Conservation (phyloP, 2,113 vertebrate genomes). For the Catharus minimus region DNA sequence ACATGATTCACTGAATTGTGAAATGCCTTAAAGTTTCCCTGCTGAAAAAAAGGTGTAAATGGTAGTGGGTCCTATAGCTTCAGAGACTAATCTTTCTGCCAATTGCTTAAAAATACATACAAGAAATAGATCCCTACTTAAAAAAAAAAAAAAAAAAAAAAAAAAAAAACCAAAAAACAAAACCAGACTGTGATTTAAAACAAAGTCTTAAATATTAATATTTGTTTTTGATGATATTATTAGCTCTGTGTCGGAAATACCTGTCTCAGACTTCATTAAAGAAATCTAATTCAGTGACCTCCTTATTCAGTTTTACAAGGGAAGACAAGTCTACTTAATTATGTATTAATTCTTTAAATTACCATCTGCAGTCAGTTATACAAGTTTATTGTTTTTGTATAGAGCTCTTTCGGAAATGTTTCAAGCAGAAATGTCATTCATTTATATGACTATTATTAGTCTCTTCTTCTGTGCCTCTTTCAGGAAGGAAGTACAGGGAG, state of each 20-base stretch:
- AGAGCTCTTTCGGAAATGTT: background rate
- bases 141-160: background rate
- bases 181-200: background rate
- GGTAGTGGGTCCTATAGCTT: background rate
- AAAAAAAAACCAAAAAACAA: background rate
- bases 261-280: background rate
- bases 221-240: background rate
- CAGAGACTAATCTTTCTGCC: background rate
- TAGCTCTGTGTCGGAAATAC: background rate
- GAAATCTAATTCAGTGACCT: conserved; percentile 6
- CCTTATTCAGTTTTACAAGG: background rate
- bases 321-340: background rate
- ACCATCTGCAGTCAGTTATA: background rate
- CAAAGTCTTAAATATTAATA: background rate
- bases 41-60: background rate
- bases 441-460: background rate
- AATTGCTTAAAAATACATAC: background rate
- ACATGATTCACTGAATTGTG: background rate
- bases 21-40: background rate
- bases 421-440: background rate
- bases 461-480: background rate
- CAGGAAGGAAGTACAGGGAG: background rate
- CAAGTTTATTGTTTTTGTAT: background rate
- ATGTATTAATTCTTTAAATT: background rate
- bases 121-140: background rate